A percentile compares a stretch with the other conserved stretches of the same genome.
Evolutionary conservation across 2,797 vertebrate species (phyloP).

Genomic region (Anolis apletophallus): DNA sequence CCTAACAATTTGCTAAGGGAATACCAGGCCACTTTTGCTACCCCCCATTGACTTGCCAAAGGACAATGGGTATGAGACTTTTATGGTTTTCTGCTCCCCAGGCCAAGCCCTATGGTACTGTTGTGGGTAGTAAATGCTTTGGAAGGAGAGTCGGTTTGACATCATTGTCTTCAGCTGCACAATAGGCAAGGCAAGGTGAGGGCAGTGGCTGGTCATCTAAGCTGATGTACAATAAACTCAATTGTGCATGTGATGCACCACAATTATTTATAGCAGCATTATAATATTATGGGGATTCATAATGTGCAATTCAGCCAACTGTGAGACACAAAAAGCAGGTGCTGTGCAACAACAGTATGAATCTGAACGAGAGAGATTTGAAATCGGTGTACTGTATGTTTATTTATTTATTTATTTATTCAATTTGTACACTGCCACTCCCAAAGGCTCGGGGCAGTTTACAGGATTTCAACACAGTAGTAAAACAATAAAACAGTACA

Average conservation of each 20-base stretch:
- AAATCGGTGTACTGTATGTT: background rate
- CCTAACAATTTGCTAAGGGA: background rate
- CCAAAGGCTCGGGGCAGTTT: too few relatives aligned
- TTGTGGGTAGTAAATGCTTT: background rate
- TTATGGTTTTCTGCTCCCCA: background rate
- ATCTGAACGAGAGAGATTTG: background rate
- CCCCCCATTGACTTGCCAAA: too few relatives aligned
- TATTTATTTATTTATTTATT: too few relatives aligned
- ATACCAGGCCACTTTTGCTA: background rate
- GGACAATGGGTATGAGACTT: background rate
- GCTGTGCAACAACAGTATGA: background rate
- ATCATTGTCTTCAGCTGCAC: background rate
- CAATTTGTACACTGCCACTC: too few relatives aligned
- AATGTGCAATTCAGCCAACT: constrained; percentile 6
- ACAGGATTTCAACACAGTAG: too few relatives aligned
- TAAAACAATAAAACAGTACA: too few relatives aligned
- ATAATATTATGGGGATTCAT: background rate
- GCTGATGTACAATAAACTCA: constrained; percentile 16
- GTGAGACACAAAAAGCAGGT: background rate
- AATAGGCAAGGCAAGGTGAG: background rate
- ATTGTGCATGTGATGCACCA: constrained; percentile 15
- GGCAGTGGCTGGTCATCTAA: background rate
- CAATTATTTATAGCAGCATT: constrained; percentile 18
- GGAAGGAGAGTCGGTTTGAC: background rate
- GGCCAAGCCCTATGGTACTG: background rate